phyloP scores from a whole-genome alignment of 2,113 vertebrate species.

The Caranx melampygus region DNA sequence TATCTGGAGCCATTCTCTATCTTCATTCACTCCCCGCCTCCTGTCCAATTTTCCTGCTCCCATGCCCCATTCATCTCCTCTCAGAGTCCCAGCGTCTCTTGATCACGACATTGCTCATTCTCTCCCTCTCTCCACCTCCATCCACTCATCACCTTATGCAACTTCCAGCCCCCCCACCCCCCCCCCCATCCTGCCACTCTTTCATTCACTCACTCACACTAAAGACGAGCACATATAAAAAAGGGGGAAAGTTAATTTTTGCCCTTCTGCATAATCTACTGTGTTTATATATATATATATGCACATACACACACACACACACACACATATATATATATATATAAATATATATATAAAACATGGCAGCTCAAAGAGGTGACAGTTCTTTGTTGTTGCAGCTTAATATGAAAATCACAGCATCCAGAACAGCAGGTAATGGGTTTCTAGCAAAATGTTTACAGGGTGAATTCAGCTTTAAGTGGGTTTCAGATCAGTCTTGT shows the following conservation, averaged over 20 bases:
- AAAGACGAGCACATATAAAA: slow-evolving; percentile 31
- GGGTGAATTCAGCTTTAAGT: slow-evolving; percentile 61
- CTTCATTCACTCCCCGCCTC: slow-evolving; percentile 81
- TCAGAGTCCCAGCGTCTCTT: slow-evolving; percentile 72
- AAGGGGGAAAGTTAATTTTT: slow-evolving; percentile 40
- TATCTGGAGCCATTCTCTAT: slow-evolving; percentile 77
- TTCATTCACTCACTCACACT: slow-evolving; percentile 50
- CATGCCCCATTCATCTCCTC: slow-evolving; percentile 79
- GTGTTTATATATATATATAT: neutral
- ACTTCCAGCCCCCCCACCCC: slow-evolving; percentile 8
- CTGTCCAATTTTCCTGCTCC: slow-evolving; percentile 80
- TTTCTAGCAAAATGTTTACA: slow-evolving; percentile 65
- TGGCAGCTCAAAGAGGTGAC: slow-evolving; percentile 40
- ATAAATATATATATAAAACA: no score
- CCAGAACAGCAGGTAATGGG: slow-evolving; percentile 63
- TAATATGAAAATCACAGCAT: slow-evolving; percentile 63
- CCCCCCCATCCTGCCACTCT: neutral
- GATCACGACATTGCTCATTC: slow-evolving; percentile 77
- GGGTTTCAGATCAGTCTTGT: slow-evolving; percentile 59
- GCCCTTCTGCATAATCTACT: slow-evolving; percentile 39
- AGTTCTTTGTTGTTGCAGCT: slow-evolving; percentile 43
- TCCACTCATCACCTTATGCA: slow-evolving; percentile 63
- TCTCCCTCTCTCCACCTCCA: slow-evolving; percentile 61
- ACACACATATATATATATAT: no score
- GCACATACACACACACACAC: no score